A percentile compares a stretch with the other conserved stretches of the same genome.
Conservation (phyloP, 2,888 invertebrate genomes). For the Notodromas monacha region DNA sequence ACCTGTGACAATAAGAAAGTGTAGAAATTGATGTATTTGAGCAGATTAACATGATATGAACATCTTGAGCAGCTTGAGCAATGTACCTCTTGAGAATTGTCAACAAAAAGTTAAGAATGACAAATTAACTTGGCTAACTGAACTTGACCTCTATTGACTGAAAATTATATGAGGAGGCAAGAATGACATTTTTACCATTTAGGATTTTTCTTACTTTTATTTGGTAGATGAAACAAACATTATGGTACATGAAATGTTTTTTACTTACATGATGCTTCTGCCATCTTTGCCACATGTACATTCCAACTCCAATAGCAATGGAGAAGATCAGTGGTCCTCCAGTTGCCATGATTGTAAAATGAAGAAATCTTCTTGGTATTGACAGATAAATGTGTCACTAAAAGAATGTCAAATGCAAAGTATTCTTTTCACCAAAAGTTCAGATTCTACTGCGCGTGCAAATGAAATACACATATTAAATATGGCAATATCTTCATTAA, state of each 20-base stretch:
- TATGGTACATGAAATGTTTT: conserved; percentile 2
- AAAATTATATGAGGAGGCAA: conserved; percentile 1
- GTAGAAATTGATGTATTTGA: conserved; percentile 1
- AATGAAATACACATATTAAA: conserved; percentile 2
- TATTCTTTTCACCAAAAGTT: neutral
- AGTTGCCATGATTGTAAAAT: neutral
- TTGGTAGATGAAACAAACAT: conserved; percentile 1
- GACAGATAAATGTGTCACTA: too few relatives aligned
- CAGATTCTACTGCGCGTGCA: conserved; percentile 2
- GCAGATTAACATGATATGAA: neutral
- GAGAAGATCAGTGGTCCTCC: conserved; percentile 1
- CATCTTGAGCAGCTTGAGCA: neutral
- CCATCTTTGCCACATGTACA: conserved; percentile 1
- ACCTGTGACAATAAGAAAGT: conserved; percentile 2
- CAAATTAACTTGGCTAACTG: conserved; percentile 1
- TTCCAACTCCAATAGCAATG: conserved; percentile 1
- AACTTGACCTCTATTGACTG: conserved; percentile 1
- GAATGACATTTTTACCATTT: neutral
- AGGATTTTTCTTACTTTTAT: neutral
- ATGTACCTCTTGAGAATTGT: conserved; percentile 1
- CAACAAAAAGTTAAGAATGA: neutral
- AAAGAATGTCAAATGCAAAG: conserved; percentile 4
- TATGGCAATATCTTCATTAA: too few relatives aligned
- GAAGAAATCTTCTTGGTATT: conserved; percentile 1
- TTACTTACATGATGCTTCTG: conserved; percentile 4